Conservation (phyloP, 53 echinoderm and acorn worm genomes). For the Crossaster papposus region DNA sequence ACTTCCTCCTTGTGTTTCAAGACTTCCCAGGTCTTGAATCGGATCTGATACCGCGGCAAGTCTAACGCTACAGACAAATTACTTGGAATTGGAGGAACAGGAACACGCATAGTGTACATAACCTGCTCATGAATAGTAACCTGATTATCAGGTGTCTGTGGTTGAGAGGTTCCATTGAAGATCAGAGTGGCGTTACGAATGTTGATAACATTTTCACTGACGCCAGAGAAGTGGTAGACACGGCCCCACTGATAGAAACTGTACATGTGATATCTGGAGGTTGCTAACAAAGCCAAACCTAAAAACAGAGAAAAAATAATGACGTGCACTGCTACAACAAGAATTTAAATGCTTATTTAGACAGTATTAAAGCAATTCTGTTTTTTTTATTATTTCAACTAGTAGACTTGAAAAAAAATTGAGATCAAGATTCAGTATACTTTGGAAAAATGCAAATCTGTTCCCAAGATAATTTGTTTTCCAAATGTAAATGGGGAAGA, state of each 20-base stretch:
- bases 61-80: constrained; percentile 65
- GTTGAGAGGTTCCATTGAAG: constrained; percentile 72
- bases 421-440: no score
- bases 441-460: no score
- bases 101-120: constrained; percentile 61
- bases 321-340: no score
- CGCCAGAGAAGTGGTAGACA: constrained; percentile 56
- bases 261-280: constrained; percentile 61
- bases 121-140: constrained; percentile 78
- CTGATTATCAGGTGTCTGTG: constrained; percentile 59
- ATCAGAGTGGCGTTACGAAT: constrained; percentile 75
- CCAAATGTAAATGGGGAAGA: not conserved
- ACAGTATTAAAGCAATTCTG: no score
- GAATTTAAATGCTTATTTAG: no score
- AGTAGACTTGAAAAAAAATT: no score
- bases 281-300: constrained; percentile 70
- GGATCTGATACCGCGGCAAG: constrained; percentile 52
- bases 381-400: no score
- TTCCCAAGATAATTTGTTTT: not conserved
- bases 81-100: constrained; percentile 72
- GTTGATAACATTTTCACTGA: constrained; percentile 77
- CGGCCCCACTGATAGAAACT: constrained; percentile 86
- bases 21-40: constrained; percentile 66
- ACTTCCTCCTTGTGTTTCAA: constrained; percentile 35
- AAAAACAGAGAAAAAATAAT: not conserved